Conservation (phyloP, 2,797 vertebrate species). For the Fundulus diaphanus region DNA sequence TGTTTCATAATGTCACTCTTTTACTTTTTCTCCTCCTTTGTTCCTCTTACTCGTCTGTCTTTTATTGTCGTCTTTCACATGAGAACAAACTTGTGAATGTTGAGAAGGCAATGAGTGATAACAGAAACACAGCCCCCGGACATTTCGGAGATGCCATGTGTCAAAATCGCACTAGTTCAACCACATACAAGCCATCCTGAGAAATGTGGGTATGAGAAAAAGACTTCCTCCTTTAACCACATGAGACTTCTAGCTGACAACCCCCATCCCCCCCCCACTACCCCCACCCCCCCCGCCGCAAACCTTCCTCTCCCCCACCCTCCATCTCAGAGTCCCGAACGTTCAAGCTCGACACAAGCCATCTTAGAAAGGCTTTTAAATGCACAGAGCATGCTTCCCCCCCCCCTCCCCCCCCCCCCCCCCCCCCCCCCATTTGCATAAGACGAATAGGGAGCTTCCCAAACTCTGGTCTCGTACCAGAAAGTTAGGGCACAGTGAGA, state of each 20-base stretch:
- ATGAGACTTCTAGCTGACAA: too few species aligned
- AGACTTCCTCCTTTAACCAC: conserved; percentile 6
- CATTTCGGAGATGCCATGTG: conserved; percentile 16
- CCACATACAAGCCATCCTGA: too few species aligned
- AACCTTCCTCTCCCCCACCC: too few species aligned
- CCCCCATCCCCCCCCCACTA: too few species aligned
- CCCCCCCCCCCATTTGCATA: too few species aligned
- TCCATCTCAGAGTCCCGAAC: conserved; percentile 51
- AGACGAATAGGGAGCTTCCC: conserved; percentile 53
- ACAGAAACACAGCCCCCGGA: conserved; percentile 31
- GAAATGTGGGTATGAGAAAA: conserved; percentile 15
- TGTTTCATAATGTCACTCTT: conserved; percentile 6
- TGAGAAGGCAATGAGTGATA: conserved; percentile 30
- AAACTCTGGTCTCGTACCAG: conserved; percentile 63
- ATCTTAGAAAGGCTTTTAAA: conserved; percentile 55
- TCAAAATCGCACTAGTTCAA: conserved; percentile 30
- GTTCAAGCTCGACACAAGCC: conserved; percentile 52
- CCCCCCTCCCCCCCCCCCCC: too few species aligned
- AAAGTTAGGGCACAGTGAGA: conserved; percentile 26
- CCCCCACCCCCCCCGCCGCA: too few species aligned
- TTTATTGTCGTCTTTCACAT: conserved; percentile 18
- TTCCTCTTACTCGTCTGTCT: neutral
- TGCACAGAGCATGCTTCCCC: conserved; percentile 68
- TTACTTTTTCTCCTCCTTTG: neutral
- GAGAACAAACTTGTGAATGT: conserved; percentile 13